phyloP scores from a whole-genome alignment of 1,140 invertebrate species.

The Alviniconcha marisindica region DNA sequence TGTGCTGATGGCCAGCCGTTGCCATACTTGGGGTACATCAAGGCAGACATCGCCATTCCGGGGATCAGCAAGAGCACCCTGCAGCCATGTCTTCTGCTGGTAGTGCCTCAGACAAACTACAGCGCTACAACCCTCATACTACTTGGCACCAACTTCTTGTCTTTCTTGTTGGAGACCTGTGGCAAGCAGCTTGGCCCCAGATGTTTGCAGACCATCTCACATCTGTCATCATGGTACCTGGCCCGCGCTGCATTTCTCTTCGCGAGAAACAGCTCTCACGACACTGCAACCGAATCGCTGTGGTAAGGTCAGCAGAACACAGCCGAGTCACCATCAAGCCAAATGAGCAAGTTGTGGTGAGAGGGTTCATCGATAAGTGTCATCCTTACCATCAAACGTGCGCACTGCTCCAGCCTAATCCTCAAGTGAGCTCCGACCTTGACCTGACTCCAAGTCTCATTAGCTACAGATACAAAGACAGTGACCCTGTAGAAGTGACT shows the following conservation, averaged over 20 bases:
- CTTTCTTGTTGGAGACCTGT: slow-evolving; percentile 16
- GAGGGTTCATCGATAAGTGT: neutral
- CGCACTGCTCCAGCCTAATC: neutral
- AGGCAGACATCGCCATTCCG: neutral
- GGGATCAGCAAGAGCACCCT: neutral
- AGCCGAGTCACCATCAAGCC: neutral
- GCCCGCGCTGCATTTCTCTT: neutral
- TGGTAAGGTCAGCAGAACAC: neutral
- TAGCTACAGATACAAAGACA: neutral
- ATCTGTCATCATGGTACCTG: slow-evolving; percentile 36
- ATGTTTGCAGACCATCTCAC: slow-evolving; percentile 44
- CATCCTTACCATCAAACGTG: neutral
- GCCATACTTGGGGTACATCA: slow-evolving; percentile 49
- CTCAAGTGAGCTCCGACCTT: neutral
- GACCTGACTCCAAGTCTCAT: slow-evolving; percentile 19
- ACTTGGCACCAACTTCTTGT: slow-evolving; percentile 46
- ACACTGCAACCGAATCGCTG: neutral
- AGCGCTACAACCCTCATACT: neutral
- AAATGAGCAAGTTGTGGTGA: neutral
- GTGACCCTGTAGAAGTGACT: neutral
- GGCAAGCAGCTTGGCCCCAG: slow-evolving; percentile 34
- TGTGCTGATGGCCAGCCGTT: slow-evolving; percentile 49
- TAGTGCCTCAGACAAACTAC: neutral
- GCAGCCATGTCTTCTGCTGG: neutral
- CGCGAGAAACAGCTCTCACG: neutral